Evolutionary conservation across 2,797 vertebrate genomes (phyloP), one percentile per base, ranked within the genome.

Genomic region (Epinephelus awoara): DNA sequence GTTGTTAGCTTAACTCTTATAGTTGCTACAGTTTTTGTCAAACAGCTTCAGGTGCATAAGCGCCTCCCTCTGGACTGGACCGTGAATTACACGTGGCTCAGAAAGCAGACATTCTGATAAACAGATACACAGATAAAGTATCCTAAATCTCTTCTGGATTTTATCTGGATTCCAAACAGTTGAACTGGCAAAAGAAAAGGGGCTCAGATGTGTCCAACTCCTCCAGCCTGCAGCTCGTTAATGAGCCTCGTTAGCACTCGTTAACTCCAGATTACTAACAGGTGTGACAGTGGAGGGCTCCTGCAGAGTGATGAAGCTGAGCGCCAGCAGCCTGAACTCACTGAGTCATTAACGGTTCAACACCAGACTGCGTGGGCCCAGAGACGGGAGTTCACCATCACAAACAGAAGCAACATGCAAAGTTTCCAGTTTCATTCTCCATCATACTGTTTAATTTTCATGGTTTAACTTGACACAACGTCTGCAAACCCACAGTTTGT

Each of bases 201-300:
- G 9, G 44, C 8, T n/a, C 56, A 10, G 44, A 17, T 66, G 52
- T 44, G 71, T 58, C 19, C 3, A 21, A 21, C 19, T 34, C 11
- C 18, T n/a, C 6, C 19, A 18, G 58, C 5, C 38, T 29, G 67
- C 2, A 17, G 42, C 56, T 64, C 7, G 4, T 72, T 58, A 72
- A 67, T 10, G 64, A 63, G 67, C 49, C 50, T 67, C 42, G 12
- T 73, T 72, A 47, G 21, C 52, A 1, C 67, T 55, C 25, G 19
- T 25, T 65, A 51, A 4, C 61, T 19, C 23, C 54, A 1, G 29
- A 38, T 68, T 25, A 21, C 46, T 34, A 52, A 27, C 69, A 69
- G 64, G 74, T 54, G 80, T 64, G 74, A 51, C 13, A 21, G 18
- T 3, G 1, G 52, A 56, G 50, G 64, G 15, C 3, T 29, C 40